phyloP scores from a whole-genome alignment of 2,113 vertebrate species.

The Dipodomys merriami region DNA sequence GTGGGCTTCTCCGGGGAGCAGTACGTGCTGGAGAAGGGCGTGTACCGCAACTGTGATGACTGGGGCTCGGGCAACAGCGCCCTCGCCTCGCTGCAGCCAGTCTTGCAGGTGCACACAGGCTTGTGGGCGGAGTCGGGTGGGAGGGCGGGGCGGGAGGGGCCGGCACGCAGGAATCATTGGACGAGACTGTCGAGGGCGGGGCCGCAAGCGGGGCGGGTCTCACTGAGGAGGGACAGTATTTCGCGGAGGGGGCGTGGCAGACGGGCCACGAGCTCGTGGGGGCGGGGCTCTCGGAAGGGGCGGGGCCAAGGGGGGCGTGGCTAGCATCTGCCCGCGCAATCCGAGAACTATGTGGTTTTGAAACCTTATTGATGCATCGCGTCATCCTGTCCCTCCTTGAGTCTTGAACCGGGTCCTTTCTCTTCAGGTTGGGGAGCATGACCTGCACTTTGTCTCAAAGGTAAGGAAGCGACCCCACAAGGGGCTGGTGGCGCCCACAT shows the following conservation, averaged over 20 bases:
- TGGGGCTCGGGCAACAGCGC: constrained; percentile 91
- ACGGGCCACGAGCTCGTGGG: not conserved
- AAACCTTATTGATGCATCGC: not conserved
- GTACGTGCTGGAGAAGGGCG: constrained; percentile 96
- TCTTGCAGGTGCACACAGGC: constrained; percentile 87
- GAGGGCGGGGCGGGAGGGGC: not conserved
- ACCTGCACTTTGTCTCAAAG: constrained; percentile 86
- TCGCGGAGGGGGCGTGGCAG: not conserved
- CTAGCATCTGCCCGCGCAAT: accelerated
- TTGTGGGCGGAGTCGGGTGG: not conserved
- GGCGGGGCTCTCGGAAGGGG: not conserved
- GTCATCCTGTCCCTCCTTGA: not conserved
- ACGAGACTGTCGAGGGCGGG: not conserved
- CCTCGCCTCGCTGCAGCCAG: constrained; percentile 93
- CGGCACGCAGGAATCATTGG: not conserved
- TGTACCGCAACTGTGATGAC: constrained; percentile 93
- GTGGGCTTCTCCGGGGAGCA: constrained; percentile 95
- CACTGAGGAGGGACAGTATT: no score
- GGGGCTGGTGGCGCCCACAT: not conserved
- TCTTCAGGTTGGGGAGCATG: constrained; percentile 85
- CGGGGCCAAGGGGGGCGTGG: not conserved
- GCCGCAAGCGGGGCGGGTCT: no score
- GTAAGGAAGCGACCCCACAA: constrained; percentile 69
- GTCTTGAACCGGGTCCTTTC: not conserved
- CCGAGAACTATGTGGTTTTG: accelerated